phyloP scores from a whole-genome alignment of 1,140 invertebrate genomes.

The Musca vetustissima region DNA sequence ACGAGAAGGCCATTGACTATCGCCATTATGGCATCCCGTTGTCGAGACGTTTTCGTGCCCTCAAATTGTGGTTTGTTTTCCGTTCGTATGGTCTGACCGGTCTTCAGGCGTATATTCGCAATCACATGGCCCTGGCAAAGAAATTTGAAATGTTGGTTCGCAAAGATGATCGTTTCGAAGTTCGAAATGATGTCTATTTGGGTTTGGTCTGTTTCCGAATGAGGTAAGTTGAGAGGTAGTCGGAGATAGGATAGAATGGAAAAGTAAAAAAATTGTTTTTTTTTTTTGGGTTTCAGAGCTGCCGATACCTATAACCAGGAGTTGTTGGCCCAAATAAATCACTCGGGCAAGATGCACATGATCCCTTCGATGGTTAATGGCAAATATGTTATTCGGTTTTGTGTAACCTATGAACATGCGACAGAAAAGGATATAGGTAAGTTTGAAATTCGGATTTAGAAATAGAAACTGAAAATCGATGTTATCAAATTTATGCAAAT shows the following conservation, averaged over 20 bases:
- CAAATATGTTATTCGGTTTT: conserved; percentile 81
- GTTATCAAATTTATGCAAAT: no score
- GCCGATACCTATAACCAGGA: conserved; percentile 78
- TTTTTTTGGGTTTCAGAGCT: conserved; percentile 55
- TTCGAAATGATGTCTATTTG: conserved; percentile 77
- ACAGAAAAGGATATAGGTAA: conserved; percentile 71
- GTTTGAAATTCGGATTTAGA: no score
- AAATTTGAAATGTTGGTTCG: conserved; percentile 77
- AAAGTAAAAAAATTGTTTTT: background rate
- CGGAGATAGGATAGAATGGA: background rate
- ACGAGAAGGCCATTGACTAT: conserved; percentile 72
- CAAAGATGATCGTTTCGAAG: conserved; percentile 79
- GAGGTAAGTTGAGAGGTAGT: conserved; percentile 38
- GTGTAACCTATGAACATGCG: conserved; percentile 79
- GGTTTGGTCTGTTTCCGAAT: conserved; percentile 73
- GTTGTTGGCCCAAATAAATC: conserved; percentile 82
- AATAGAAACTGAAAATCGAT: no score
- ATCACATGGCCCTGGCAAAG: conserved; percentile 86
- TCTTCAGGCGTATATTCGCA: conserved; percentile 79
- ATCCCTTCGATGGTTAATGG: conserved; percentile 80
- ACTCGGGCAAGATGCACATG: conserved; percentile 87
- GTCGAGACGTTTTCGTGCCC: conserved; percentile 79
- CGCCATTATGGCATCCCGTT: conserved; percentile 89
- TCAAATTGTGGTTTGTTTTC: conserved; percentile 90
- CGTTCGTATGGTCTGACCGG: conserved; percentile 80